Conservation (phyloP, 2,113 vertebrate genomes). For the Rhinoptilus africanus region DNA sequence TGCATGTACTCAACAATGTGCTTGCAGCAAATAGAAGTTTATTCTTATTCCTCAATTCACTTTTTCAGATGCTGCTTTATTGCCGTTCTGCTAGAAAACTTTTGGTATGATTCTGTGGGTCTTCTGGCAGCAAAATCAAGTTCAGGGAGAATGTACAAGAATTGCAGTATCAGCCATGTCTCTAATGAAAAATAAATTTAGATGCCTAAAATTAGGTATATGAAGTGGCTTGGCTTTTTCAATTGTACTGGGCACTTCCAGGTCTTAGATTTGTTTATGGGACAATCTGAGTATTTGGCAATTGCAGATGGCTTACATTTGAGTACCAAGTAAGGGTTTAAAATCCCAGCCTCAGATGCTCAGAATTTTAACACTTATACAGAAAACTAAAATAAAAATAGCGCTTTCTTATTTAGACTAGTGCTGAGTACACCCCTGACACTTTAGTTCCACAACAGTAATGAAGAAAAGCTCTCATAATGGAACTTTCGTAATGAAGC, state of each 20-base stretch:
- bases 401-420: neutral
- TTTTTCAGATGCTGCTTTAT: neutral
- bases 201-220: neutral
- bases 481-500: neutral
- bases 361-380: neutral
- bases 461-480: neutral
- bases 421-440: neutral
- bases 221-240: neutral
- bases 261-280: neutral
- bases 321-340: neutral
- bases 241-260: neutral
- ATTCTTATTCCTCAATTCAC: neutral
- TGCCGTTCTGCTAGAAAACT: neutral
- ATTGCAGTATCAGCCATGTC: neutral
- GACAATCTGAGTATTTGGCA: neutral
- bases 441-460: neutral
- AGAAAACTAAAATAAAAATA: neutral
- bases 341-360: neutral
- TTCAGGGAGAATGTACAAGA: neutral
- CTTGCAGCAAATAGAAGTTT: neutral
- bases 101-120: neutral
- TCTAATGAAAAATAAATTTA: neutral
- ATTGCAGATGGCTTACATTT: neutral
- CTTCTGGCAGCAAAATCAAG: neutral
- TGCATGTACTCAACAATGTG: neutral